Conservation (phyloP, 92 coral and sea anemone species). For the Umimayanthus kanabou region DNA sequence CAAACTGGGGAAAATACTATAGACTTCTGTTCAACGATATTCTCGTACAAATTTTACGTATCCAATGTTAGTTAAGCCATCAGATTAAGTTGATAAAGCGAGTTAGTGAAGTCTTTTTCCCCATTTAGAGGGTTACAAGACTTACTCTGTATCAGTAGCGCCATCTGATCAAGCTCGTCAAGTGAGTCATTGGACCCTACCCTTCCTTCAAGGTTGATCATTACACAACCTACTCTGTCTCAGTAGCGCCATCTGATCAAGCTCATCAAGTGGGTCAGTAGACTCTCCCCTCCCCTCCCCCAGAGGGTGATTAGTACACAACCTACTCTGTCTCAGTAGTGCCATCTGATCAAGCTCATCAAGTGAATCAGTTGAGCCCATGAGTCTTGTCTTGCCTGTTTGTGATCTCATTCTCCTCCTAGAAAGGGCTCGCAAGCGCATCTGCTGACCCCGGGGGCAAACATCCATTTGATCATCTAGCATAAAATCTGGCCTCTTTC, state of each 20-base stretch:
- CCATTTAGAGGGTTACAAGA: neutral
- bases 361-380: constrained; percentile 88
- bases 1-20: neutral
- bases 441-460: constrained; percentile 61
- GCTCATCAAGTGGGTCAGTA: constrained; percentile 69
- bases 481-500: constrained; percentile 12
- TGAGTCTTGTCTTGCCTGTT: constrained; percentile 71
- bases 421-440: constrained; percentile 58
- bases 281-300: constrained; percentile 57
- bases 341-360: constrained; percentile 68
- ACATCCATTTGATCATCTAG: constrained; percentile 68
- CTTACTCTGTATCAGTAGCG: constrained; percentile 44
- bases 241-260: constrained; percentile 60
- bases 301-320: neutral
- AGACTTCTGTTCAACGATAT: neutral
- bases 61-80: too few relatives aligned
- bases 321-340: constrained; percentile 68
- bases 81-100: neutral
- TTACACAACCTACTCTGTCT: constrained; percentile 42
- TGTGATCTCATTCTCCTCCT: constrained; percentile 59
- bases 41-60: too few relatives aligned
- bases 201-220: neutral
- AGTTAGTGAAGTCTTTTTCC: neutral
- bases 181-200: neutral
- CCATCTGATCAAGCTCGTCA: neutral